These are phyloP conservation scores for Scaptomyza flava DNA, from an alignment of 2,888 invertebrate genomes.

Conservation along the genomic window DNA sequence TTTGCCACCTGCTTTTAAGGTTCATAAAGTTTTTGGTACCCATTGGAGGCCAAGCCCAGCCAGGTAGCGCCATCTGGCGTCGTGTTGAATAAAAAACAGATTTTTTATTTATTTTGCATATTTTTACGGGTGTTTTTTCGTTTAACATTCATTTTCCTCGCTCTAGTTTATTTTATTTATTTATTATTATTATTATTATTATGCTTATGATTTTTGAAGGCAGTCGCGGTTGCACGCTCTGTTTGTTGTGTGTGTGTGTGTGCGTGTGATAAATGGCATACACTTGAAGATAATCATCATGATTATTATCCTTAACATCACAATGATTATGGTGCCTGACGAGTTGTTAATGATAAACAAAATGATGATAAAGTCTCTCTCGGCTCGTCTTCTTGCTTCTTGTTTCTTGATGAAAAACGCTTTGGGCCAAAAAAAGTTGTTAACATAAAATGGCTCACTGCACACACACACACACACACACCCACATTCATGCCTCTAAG, in stretches of 20 bases:
- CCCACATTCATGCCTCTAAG: background rate
- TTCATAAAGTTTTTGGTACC: conserved; percentile 63
- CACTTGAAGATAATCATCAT: conserved; percentile 52
- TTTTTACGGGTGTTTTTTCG: background rate
- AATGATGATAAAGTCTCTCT: conserved; percentile 59
- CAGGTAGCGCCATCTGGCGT: conserved; percentile 47
- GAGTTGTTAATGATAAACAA: conserved; percentile 76
- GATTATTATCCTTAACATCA: conserved; percentile 21
- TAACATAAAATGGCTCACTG: conserved; percentile 78
- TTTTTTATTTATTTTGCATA: conserved; percentile 30
- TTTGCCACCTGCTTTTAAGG: conserved; percentile 74
- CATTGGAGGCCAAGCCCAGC: background rate
- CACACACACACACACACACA: conserved; percentile 30
- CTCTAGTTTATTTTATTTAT: conserved; percentile 21
- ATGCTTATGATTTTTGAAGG: conserved; percentile 33
- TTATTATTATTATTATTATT: conserved; percentile 14
- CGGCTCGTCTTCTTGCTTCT: conserved; percentile 4
- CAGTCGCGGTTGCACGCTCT: conserved; percentile 50
- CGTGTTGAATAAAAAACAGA: conserved; percentile 54
- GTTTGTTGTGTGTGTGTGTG: conserved; percentile 38
- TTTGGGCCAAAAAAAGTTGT: conserved; percentile 74
- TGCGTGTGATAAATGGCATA: conserved; percentile 66
- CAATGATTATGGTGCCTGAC: conserved; percentile 47
- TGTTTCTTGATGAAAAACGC: conserved; percentile 61
- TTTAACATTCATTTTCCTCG: background rate